Conservation (phyloP, 2,113 vertebrate species). For the Thunnus thynnus region DNA sequence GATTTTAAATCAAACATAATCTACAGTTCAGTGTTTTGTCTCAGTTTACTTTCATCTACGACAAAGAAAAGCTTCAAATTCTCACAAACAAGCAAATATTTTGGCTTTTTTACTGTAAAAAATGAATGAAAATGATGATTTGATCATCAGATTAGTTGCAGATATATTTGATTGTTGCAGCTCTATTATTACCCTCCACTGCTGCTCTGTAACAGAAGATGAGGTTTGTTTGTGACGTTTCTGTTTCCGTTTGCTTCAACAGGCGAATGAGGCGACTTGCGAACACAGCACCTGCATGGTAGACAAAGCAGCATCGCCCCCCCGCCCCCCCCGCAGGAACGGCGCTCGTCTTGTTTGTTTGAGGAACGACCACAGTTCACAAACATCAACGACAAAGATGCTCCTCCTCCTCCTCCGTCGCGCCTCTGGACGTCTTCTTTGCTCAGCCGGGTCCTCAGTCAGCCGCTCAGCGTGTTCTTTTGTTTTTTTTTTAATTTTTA, state of each 20-base stretch:
- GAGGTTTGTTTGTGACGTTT: too few relatives aligned
- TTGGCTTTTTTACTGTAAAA: too few relatives aligned
- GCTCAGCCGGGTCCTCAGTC: conserved; percentile 16
- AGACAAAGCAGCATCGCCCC: conserved; percentile 48
- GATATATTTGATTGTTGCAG: too few relatives aligned
- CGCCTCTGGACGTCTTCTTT: conserved; percentile 1
- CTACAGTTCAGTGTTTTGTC: too few relatives aligned
- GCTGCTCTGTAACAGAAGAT: too few relatives aligned
- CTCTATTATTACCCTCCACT: too few relatives aligned
- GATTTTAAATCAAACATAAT: too few relatives aligned
- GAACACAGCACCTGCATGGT: conserved; percentile 98
- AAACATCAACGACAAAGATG: not conserved
- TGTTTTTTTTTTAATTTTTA: conserved; percentile 25
- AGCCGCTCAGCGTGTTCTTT: not conserved
- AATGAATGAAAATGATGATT: too few relatives aligned
- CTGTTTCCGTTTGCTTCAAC: not conserved
- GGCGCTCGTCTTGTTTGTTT: rapidly evolving
- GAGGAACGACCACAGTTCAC: conserved; percentile 10
- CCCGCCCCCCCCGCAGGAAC: not conserved
- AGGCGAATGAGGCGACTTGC: conserved; percentile 98
- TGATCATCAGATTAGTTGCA: too few relatives aligned
- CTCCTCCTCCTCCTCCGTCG: conserved; percentile 14
- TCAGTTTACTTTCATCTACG: too few relatives aligned
- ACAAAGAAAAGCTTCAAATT: too few relatives aligned
- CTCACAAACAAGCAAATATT: too few relatives aligned